phyloP scores from a whole-genome alignment of 1,140 invertebrate genomes.

The Ptiloglossa arizonensis region DNA sequence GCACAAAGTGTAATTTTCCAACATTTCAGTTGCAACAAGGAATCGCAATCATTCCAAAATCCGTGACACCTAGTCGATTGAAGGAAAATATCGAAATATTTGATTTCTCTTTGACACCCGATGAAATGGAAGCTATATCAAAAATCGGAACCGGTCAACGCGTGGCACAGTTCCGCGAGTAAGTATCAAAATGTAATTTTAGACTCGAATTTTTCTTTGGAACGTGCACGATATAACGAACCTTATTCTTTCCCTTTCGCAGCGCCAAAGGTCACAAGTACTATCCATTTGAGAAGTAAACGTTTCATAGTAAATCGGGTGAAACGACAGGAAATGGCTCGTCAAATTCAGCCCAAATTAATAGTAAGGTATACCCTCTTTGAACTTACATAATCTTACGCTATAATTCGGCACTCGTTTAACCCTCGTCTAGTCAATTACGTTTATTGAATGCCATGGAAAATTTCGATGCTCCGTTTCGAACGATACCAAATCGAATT shows the following conservation, averaged over 20 bases:
- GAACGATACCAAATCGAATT: background rate
- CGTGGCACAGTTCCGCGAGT: conserved; percentile 60
- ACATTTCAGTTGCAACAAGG: conserved; percentile 68
- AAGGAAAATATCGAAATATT: conserved; percentile 88
- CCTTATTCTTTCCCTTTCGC: conserved; percentile 53
- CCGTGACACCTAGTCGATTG: conserved; percentile 86
- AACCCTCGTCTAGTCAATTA: conserved; percentile 58
- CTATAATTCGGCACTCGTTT: conserved; percentile 35
- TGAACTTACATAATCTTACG: conserved; percentile 45
- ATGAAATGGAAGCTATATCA: conserved; percentile 82
- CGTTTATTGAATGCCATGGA: conserved; percentile 44
- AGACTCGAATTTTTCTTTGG: background rate
- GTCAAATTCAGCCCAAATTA: conserved; percentile 36
- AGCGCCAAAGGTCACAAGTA: conserved; percentile 67
- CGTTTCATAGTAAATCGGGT: background rate
- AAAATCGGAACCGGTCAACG: conserved; percentile 64
- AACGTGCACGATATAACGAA: background rate
- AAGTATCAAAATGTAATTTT: conserved; percentile 39
- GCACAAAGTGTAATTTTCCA: background rate
- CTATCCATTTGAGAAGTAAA: conserved; percentile 65
- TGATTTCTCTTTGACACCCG: conserved; percentile 86
- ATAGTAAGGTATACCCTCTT: conserved; percentile 42
- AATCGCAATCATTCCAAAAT: conserved; percentile 87
- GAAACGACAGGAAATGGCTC: conserved; percentile 42
- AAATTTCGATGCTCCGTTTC: conserved; percentile 47